Evolutionary conservation across 2,888 invertebrate species (phyloP).

Genomic region (Thera obeliscata): DNA sequence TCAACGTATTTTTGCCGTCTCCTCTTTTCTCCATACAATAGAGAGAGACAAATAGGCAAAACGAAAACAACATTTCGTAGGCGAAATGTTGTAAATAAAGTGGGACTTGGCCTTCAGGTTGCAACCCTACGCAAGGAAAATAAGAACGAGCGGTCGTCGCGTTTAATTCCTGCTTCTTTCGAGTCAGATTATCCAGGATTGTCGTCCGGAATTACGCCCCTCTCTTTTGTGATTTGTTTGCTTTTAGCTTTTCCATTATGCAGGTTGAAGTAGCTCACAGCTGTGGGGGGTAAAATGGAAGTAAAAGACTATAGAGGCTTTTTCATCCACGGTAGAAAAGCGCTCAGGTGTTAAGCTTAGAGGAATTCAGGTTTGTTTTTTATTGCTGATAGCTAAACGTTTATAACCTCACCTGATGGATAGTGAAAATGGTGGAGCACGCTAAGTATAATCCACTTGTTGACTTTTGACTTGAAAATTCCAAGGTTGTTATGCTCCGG

Average conservation of each 20-base stretch:
- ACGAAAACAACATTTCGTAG: no score
- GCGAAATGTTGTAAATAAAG: no score
- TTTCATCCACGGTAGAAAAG: not conserved
- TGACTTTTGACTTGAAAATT: no score
- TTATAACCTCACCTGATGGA: no score
- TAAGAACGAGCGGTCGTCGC: conserved; percentile 19
- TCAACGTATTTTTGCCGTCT: no score
- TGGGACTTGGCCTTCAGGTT: not conserved
- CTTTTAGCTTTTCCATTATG: conserved; percentile 18
- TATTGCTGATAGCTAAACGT: no score
- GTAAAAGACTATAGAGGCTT: not conserved
- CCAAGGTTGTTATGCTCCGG: no score
- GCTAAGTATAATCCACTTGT: no score
- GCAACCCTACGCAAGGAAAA: conserved; percentile 26
- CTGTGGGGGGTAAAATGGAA: not conserved
- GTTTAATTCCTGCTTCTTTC: conserved; percentile 33
- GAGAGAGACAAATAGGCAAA: no score
- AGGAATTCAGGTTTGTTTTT: not conserved
- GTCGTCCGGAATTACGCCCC: conserved; percentile 32
- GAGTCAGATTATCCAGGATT: conserved; percentile 36
- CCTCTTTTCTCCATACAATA: no score
- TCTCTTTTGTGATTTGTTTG: conserved; percentile 35
- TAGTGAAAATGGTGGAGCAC: no score
- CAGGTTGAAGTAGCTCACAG: not conserved
- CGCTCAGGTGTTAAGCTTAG: not conserved